A percentile compares a stretch with the other conserved stretches of the same genome.
phyloP scores from a whole-genome alignment of 2,797 vertebrate species.

The Tamandua tetradactyla region DNA sequence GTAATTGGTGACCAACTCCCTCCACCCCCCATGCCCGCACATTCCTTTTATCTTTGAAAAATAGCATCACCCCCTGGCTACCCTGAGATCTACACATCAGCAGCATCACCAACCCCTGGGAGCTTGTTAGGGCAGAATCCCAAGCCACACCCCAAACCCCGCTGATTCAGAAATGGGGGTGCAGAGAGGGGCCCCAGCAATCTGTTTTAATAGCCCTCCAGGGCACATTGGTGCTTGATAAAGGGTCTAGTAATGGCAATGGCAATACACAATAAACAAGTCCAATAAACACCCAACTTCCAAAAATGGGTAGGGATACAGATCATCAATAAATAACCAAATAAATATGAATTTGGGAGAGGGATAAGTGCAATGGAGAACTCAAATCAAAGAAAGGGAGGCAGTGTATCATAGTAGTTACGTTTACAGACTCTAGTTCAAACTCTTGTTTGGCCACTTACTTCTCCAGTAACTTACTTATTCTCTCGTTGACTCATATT shows the following conservation, averaged over 20 bases:
- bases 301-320: background rate
- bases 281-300: background rate
- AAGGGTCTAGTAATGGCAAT: background rate
- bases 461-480: no score
- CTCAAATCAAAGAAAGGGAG: background rate
- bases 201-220: background rate
- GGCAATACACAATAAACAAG: accelerated
- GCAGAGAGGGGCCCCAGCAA: background rate
- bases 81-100: background rate
- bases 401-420: accelerated
- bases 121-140: background rate
- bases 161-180: background rate
- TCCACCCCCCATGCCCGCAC: no score
- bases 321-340: no score
- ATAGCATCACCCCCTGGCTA: background rate
- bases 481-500: background rate
- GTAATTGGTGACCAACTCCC: background rate
- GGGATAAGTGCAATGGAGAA: background rate
- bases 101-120: background rate
- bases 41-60: constrained; percentile 11
- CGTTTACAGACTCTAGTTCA: background rate
- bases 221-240: background rate
- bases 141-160: background rate
- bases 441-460: background rate
- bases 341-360: background rate